Conservation (phyloP, 2,113 vertebrate genomes). For the Gulo gulo region DNA sequence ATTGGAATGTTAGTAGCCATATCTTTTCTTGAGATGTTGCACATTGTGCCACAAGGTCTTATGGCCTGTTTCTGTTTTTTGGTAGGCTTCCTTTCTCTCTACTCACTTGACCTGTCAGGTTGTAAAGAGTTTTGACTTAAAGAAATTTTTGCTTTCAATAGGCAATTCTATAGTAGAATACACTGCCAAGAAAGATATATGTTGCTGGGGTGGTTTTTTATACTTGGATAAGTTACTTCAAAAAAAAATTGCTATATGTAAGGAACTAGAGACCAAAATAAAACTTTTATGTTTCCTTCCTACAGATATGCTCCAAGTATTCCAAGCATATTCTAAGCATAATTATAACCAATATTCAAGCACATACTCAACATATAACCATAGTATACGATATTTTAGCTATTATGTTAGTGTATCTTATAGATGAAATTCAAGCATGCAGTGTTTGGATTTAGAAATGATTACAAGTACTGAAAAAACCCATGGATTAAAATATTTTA, state of each 20-base stretch:
- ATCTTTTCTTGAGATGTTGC: background rate
- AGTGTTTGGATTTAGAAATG: conserved; percentile 47
- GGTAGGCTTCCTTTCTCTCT: background rate
- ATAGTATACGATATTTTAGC: conserved; percentile 43
- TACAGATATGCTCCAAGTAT: background rate
- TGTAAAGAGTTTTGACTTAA: conserved; percentile 40
- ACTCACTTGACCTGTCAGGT: background rate
- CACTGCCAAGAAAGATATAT: background rate
- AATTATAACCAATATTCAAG: conserved; percentile 28
- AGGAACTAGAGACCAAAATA: background rate
- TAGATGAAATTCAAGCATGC: conserved; percentile 35
- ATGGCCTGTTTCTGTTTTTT: background rate
- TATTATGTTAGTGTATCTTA: background rate
- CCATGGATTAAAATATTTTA: conserved; percentile 84
- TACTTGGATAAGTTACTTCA: background rate
- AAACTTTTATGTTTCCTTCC: conserved; percentile 4
- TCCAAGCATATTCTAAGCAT: background rate
- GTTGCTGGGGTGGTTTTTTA: background rate
- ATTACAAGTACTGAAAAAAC: conserved; percentile 60
- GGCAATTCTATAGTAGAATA: background rate
- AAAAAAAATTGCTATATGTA: background rate
- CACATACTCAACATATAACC: conserved; percentile 3
- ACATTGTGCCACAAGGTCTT: background rate
- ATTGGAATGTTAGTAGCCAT: background rate
- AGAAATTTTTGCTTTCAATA: conserved; percentile 11